These are phyloP conservation scores for Tokudaia tokunoshimensis DNA, from an alignment of 2,797 vertebrate genomes.

Conservation along the genomic window DNA sequence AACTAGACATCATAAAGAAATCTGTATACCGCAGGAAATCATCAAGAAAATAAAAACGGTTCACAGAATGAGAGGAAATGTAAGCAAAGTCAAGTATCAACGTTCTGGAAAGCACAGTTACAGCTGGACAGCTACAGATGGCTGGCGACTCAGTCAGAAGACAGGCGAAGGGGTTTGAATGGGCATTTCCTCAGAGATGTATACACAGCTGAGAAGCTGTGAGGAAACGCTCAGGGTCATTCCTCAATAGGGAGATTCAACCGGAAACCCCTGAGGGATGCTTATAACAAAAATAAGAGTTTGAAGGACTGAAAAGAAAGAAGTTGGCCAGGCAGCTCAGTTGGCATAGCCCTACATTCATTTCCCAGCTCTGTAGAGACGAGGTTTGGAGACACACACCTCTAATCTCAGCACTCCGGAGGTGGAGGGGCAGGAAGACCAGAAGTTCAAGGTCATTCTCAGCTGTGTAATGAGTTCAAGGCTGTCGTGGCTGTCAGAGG, in stretches of 20 bases:
- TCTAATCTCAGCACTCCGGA: not conserved
- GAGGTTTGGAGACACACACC: not conserved
- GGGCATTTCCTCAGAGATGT: not conserved
- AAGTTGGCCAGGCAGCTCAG: not conserved
- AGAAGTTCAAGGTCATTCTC: not conserved
- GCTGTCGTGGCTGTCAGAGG: not conserved
- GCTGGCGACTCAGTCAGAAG: not conserved
- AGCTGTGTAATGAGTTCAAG: not conserved
- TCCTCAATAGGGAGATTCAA: not conserved
- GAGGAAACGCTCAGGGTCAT: not conserved
- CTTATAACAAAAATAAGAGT: not conserved
- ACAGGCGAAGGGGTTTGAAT: not conserved
- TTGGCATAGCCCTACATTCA: not conserved
- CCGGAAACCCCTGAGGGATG: not conserved
- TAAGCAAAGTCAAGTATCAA: not conserved
- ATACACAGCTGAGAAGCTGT: not conserved
- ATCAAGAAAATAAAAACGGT: not conserved
- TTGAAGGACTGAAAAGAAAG: not conserved
- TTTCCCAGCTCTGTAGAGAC: not conserved
- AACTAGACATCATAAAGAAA: not conserved
- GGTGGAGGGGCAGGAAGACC: not conserved
- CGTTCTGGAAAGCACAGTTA: not conserved
- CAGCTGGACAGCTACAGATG: not conserved
- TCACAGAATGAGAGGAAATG: not conserved
- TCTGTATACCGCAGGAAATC: not conserved